Evolutionary conservation across 2,888 invertebrate genomes (phyloP).

Genomic region (Achlya flavicornis): DNA sequence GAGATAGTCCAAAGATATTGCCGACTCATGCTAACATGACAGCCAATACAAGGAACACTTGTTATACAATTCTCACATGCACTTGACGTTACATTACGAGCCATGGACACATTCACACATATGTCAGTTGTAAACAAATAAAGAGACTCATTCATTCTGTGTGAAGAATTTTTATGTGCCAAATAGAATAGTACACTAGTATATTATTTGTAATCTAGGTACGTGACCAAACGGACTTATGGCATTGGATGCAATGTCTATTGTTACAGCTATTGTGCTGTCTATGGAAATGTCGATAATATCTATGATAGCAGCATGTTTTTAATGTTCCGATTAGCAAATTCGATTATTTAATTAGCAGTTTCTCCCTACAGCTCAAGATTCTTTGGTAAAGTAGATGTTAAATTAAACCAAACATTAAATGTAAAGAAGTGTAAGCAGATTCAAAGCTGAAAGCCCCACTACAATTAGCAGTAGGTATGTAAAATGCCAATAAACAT

Average conservation of each 20-base stretch:
- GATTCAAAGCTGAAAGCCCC: too few relatives aligned
- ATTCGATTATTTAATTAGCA: too few relatives aligned
- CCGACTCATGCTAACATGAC: background rate
- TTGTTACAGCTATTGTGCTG: conserved; percentile 2
- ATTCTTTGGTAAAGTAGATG: too few relatives aligned
- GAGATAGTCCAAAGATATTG: background rate
- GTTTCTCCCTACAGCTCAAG: too few relatives aligned
- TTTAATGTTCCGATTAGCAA: background rate
- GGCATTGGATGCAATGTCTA: background rate
- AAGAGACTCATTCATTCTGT: conserved; percentile 20
- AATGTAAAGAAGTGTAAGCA: too few relatives aligned
- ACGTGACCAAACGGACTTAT: background rate
- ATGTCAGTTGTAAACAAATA: conserved; percentile 27
- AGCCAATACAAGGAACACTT: conserved; percentile 5
- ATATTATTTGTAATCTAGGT: background rate
- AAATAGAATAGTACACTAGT: background rate
- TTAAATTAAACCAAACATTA: too few relatives aligned
- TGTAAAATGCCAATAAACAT: too few relatives aligned
- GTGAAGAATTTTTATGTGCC: conserved; percentile 41
- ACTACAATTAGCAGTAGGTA: too few relatives aligned
- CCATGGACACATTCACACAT: conserved; percentile 15
- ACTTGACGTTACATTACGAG: conserved; percentile 1
- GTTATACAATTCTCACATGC: background rate
- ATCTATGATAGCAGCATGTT: background rate
- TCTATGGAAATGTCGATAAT: conserved; percentile 1